These are phyloP conservation scores for Forbesichthys papilliferus DNA, from an alignment of 2,113 vertebrate genomes.

Conservation along the genomic window DNA sequence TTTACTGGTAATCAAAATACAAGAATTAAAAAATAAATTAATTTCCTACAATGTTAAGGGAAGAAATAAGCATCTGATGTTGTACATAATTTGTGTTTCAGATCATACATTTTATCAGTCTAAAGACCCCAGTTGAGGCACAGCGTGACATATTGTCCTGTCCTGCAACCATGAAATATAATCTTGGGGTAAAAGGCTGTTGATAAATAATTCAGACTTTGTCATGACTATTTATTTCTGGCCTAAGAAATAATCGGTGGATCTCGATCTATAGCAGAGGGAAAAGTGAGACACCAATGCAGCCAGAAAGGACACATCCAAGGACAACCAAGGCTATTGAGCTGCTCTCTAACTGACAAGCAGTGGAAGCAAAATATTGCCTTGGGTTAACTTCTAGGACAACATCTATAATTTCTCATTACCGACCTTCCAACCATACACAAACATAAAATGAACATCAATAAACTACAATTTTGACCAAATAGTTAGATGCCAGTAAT, in stretches of 20 bases:
- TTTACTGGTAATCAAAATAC: background rate
- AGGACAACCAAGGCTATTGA: conserved; percentile 29
- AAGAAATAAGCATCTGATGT: background rate
- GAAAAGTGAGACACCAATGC: conserved; percentile 42
- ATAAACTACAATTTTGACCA: too few relatives aligned
- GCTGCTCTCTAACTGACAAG: too few relatives aligned
- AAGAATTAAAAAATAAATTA: background rate
- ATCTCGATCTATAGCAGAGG: conserved; percentile 48
- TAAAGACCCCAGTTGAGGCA: conserved; percentile 40
- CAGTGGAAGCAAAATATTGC: too few relatives aligned
- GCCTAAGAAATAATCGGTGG: conserved; percentile 57
- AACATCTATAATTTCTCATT: too few relatives aligned
- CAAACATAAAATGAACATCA: too few relatives aligned
- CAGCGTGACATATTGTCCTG: conserved; percentile 53
- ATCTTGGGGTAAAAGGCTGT: conserved; percentile 62
- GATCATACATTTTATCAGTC: conserved; percentile 26
- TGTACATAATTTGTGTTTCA: background rate
- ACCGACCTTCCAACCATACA: too few relatives aligned
- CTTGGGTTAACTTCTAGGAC: too few relatives aligned
- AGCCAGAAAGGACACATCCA: conserved; percentile 32
- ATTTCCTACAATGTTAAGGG: background rate
- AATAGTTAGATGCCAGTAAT: too few relatives aligned
- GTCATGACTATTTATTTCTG: conserved; percentile 67
- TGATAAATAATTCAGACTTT: conserved; percentile 76
- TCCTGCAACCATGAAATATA: conserved; percentile 56